Base-by-base conservation (phyloP, 2,888 invertebrate species). In the Aleiodes testaceus region DNA sequence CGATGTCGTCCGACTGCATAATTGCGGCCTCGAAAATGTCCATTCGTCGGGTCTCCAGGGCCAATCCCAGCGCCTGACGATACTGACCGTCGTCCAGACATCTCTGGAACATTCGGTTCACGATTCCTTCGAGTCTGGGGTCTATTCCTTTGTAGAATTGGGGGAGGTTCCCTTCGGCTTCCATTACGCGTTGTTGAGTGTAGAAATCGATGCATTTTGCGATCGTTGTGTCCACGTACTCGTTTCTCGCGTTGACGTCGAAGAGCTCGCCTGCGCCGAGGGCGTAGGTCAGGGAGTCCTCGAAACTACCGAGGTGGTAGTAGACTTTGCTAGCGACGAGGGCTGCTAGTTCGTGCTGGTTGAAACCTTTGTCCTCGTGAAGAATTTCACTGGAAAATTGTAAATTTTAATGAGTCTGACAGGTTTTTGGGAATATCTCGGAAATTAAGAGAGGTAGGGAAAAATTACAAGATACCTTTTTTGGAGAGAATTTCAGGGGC, bases 201-300 rank as follows among this genome's bases (percentile, higher is more conserved):
- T 99, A 99, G 86, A 94, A 95, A 88, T 99, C 98, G 80, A 99
- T 98, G 85, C 98, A 98, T 88, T 98, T 98, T 1, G 98, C 97
- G 92, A 98, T 95, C 49, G 95, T 98, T 0, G 98, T 99, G 85
- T 98, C 97, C 1, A 98, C 97, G 90, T 98, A 99, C 89, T 98
- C 97, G 76, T 95, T 94, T 70, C 95, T 91, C 36, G 95, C 94
- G 84, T 97, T 97, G 1, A 99, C 96, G 89, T 98, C 96, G 87
- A 99, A 99, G 18, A 98, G 89, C 80, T 95, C 93, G 16, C 97
- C 97, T 81, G 99, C 98, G 16, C 98, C 97, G 16, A 99, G 89
- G 22, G 99, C 99, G 88, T 97, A 98, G n/a, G 96, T 96, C 76
- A 99, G 88, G 0, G 99, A 98, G 88, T 98, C 98, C 86, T 97